Base-by-base conservation (phyloP, 2,113 vertebrate species). In the Phalacrocorax aristotelis region DNA sequence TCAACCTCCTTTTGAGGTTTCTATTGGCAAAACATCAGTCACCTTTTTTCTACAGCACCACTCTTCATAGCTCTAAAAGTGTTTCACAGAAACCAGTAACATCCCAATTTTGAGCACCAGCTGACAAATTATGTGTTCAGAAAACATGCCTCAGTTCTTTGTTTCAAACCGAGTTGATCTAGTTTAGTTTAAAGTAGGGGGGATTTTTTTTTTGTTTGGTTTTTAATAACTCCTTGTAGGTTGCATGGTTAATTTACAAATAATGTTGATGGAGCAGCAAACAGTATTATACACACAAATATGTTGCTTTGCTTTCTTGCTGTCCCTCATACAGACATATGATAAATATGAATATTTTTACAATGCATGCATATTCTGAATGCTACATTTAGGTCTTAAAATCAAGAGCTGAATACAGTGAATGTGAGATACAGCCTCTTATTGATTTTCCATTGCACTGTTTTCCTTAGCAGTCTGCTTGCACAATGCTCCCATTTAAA, bases 11-110 rank as follows among this genome's bases (percentile, higher is more conserved):
- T 97, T 95, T 94, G 95, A 97, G 96, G 87, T 93, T 96, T 83
- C 82, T 94, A 85, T 96, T 97, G 98, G 97, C 96, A 97, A 82
- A 91, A 92, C 85, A 98, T 97, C 94, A 97, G 90, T 97, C 92
- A 84, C 91, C 96, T 97, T 93, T 90, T 97, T 98, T 97, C 94
- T 97, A 93, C 83, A 94, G 27, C 26, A 83, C 48, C 51, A 62
- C 65, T 97, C 89, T 97, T 96, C 90, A 96, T 89, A 95, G 81
- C 46, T 87, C 34, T 94, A 76, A 97, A 97, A 96, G 62, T 83
- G 77, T 79, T 96, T 94, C 96, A 91, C 6, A 86, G 64, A 86
- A 93, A 64, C 76, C 48, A 66, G 87, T 79, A 95, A 92, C 93
- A 97, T 95, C 71, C 84, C 32, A 68, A 86, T 97, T 97, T 95